Percentiles rank a stretch among this genome's conserved stretches.
Conservation (phyloP, 2,888 invertebrate genomes). For the Meliscaeva auricollis region DNA sequence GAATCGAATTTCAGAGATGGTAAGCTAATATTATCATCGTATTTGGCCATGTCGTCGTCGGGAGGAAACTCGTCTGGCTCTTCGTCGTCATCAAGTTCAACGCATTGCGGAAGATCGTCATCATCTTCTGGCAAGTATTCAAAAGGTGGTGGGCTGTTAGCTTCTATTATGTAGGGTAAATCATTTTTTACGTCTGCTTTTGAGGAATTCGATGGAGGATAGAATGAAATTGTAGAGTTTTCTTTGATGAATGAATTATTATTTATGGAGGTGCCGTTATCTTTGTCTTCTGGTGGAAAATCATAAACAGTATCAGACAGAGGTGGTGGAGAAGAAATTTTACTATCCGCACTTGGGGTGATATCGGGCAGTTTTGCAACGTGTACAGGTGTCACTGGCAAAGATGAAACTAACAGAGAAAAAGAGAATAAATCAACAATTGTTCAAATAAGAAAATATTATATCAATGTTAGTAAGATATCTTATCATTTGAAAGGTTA, state of each 20-base stretch:
- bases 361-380: conserved; percentile 47
- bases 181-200: conserved; percentile 44
- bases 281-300: conserved; percentile 35
- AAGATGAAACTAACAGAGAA: conserved; percentile 62
- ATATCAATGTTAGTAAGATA: conserved; percentile 33
- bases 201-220: conserved; percentile 35
- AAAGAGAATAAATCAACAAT: conserved; percentile 10
- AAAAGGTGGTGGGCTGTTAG: conserved; percentile 73
- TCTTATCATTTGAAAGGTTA: conserved; percentile 25
- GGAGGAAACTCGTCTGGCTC: conserved; percentile 67
- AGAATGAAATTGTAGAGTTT: conserved; percentile 36
- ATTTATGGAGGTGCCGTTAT: conserved; percentile 7
- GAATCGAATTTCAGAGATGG: conserved; percentile 82
- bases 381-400: conserved; percentile 71
- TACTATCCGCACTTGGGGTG: conserved; percentile 7
- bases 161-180: conserved; percentile 64
- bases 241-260: conserved; percentile 12
- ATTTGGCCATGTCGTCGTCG: conserved; percentile 74
- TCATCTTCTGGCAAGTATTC: conserved; percentile 58
- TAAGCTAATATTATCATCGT: conserved; percentile 78
- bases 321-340: conserved; percentile 24
- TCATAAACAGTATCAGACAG: conserved; percentile 30
- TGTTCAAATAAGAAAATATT: background rate
- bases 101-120: conserved; percentile 58
- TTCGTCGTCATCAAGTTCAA: conserved; percentile 59